Evolutionary conservation across 2,113 vertebrate species (phyloP).

Genomic region (Sylvicapra grimmia): DNA sequence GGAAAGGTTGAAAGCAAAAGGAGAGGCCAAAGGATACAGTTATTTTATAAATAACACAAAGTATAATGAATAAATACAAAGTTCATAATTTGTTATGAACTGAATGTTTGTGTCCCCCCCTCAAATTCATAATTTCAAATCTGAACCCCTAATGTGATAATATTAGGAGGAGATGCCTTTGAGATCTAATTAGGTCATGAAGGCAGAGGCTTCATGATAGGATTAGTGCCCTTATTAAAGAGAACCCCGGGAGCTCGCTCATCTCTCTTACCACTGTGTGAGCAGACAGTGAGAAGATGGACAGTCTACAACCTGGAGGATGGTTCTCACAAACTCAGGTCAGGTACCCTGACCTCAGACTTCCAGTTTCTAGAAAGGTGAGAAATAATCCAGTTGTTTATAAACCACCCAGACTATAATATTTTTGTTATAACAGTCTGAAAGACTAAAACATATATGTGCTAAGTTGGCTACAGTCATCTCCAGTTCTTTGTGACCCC

Average conservation of each 20-base stretch:
- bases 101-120: background rate
- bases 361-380: background rate
- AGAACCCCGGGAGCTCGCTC: background rate
- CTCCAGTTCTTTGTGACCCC: background rate
- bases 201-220: background rate
- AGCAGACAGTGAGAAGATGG: background rate
- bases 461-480: background rate
- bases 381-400: background rate
- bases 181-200: background rate
- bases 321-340: background rate
- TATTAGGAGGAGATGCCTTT: background rate
- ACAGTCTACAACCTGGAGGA: background rate
- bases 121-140: background rate
- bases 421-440: background rate
- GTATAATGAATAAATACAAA: background rate
- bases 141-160: background rate
- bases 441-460: background rate
- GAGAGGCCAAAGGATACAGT: background rate
- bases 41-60: background rate
- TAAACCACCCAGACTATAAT: background rate
- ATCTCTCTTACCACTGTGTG: background rate
- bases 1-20: background rate
- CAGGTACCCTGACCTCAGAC: background rate
- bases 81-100: background rate
- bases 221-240: background rate